Conservation (phyloP, 1,140 invertebrate genomes). For the Aphidius gifuensis region DNA sequence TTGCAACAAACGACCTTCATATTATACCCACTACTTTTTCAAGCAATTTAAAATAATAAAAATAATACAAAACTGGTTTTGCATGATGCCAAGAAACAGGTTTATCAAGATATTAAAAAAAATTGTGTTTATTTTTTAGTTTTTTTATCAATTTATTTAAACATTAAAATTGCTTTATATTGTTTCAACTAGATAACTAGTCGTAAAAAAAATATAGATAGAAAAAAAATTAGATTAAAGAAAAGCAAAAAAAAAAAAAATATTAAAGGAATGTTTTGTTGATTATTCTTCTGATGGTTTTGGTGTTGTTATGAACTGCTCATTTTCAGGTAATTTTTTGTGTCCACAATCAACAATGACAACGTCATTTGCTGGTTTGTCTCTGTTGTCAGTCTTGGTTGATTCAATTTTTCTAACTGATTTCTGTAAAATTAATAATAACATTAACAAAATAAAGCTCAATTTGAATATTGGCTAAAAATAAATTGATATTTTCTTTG, state of each 20-base stretch:
- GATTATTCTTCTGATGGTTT: no score
- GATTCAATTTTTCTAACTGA: conserved; percentile 84
- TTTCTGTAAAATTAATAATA: conserved; percentile 61
- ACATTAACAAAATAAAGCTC: not conserved
- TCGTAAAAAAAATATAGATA: not conserved
- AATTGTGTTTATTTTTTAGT: no score
- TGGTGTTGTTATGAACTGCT: no score
- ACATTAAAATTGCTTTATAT: not conserved
- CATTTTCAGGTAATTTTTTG: conserved; percentile 61
- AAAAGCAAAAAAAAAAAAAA: not conserved
- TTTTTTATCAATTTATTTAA: not conserved
- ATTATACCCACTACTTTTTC: no score
- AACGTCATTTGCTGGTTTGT: conserved; percentile 77
- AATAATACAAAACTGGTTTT: no score
- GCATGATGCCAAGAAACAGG: no score
- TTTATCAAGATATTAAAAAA: no score
- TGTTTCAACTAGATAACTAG: not conserved
- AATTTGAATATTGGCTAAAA: not conserved
- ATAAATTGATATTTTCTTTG: no score
- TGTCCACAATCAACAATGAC: conserved; percentile 73
- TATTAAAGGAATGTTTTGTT: conserved; percentile 50
- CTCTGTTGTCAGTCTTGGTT: conserved; percentile 68
- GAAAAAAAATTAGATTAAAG: not conserved
- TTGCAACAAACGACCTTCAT: no score
- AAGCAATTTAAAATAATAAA: no score